Percentiles rank a stretch among this genome's conserved stretches.
Conservation (phyloP, 2,113 vertebrate genomes). For the Pterocles burchelli region DNA sequence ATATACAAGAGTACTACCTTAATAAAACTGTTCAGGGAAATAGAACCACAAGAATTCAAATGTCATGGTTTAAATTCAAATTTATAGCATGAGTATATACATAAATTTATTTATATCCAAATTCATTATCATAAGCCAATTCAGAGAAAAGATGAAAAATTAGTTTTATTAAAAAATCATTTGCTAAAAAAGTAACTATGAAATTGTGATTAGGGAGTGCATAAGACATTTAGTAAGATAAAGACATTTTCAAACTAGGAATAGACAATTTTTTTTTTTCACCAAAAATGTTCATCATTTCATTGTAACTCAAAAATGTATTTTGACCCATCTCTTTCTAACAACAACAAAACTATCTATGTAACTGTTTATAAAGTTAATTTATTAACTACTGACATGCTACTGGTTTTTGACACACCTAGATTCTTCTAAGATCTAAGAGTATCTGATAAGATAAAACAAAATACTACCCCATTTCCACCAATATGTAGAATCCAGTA, state of each 20-base stretch:
- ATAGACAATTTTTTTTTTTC: neutral
- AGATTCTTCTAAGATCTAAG: neutral
- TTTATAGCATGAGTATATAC: neutral
- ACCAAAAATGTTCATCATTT: neutral
- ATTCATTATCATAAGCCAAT: neutral
- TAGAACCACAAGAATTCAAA: neutral
- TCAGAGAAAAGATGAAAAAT: neutral
- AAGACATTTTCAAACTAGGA: neutral
- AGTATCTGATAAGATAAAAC: neutral
- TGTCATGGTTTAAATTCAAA: neutral
- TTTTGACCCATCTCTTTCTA: neutral
- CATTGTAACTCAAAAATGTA: neutral
- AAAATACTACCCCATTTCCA: neutral
- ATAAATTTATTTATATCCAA: neutral
- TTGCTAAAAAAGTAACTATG: neutral
- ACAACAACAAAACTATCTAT: neutral
- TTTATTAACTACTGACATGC: neutral
- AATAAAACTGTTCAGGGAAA: neutral
- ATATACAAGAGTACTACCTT: neutral
- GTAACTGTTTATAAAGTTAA: neutral
- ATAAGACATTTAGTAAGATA: neutral
- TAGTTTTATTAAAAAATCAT: neutral
- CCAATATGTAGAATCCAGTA: neutral
- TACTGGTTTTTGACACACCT: neutral
- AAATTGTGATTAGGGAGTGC: neutral